A percentile compares a stretch with the other conserved stretches of the same genome.
phyloP scores from a whole-genome alignment of 1,140 invertebrate genomes.

The Drosophila parabipectinata region DNA sequence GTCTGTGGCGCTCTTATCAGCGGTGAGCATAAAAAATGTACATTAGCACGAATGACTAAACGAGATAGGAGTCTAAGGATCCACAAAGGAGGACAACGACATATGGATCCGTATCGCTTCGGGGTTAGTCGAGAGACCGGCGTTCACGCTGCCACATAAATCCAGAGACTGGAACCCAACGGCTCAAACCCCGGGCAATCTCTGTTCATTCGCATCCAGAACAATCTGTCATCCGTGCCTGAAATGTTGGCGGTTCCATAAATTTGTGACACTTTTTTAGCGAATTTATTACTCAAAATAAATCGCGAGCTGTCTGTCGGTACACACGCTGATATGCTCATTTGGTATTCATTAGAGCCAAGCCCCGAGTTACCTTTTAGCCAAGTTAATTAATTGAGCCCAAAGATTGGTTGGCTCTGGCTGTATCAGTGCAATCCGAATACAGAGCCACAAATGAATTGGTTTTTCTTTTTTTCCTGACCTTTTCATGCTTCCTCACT shows the following conservation, averaged over 20 bases:
- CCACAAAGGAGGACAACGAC: constrained; percentile 27
- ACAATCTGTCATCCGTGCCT: constrained; percentile 74
- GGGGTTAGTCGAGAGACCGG: constrained; percentile 34
- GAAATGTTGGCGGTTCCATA: constrained; percentile 62
- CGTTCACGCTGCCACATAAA: constrained; percentile 23
- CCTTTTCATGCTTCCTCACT: background rate
- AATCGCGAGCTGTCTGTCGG: constrained; percentile 53
- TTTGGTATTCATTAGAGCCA: constrained; percentile 76
- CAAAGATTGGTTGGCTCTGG: constrained; percentile 40
- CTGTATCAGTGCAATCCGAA: constrained; percentile 32
- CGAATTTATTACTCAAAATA: constrained; percentile 79
- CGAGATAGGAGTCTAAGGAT: constrained; percentile 29
- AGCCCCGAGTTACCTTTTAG: constrained; percentile 46
- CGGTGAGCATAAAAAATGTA: constrained; percentile 65
- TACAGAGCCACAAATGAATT: constrained; percentile 56
- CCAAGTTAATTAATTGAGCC: constrained; percentile 79
- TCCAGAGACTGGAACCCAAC: background rate
- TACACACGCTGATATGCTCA: constrained; percentile 59
- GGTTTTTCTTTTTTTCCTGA: constrained; percentile 32
- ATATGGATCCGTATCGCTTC: constrained; percentile 45
- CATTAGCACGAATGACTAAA: constrained; percentile 72
- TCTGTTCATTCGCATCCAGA: constrained; percentile 46
- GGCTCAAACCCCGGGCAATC: constrained; percentile 18
- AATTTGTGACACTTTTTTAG: constrained; percentile 79
- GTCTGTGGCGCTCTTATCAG: constrained; percentile 50